Evolutionary conservation across 2,113 vertebrate species (phyloP).

Genomic region (Urocynchramus pylzowi): DNA sequence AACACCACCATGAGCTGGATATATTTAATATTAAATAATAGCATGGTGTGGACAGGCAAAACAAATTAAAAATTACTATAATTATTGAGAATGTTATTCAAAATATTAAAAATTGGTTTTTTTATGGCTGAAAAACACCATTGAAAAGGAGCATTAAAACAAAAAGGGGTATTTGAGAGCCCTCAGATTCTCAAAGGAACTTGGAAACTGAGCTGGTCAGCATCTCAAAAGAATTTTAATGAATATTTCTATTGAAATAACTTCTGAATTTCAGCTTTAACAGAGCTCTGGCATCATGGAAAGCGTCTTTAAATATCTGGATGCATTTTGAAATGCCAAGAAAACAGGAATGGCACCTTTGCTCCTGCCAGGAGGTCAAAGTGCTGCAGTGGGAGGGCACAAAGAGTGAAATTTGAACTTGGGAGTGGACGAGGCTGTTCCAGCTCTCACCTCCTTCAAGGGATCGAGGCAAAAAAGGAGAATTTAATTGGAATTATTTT

Average conservation of each 20-base stretch:
- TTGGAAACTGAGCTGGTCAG: not conserved
- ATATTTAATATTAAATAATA: not conserved
- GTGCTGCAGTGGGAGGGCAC: not conserved
- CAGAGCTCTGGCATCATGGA: not conserved
- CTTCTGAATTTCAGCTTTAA: not conserved
- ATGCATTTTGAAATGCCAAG: not conserved
- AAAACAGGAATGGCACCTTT: not conserved
- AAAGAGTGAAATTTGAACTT: not conserved
- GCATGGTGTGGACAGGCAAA: not conserved
- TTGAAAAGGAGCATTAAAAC: not conserved
- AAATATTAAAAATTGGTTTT: not conserved
- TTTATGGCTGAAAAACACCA: not conserved
- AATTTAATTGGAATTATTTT: no score
- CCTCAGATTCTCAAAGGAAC: not conserved
- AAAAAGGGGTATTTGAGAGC: not conserved
- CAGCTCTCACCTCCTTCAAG: no score
- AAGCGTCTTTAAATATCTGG: rapidly evolving
- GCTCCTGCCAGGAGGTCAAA: not conserved
- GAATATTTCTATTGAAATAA: not conserved
- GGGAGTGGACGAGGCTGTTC: no score
- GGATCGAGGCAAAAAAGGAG: no score
- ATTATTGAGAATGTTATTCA: not conserved
- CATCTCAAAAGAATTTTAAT: not conserved
- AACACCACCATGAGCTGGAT: no score
- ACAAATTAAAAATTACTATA: not conserved